Evolutionary conservation across 1,140 invertebrate species (phyloP), one percentile per base, ranked within the genome.

Genomic region (Lordiphosa stackelbergi): DNA sequence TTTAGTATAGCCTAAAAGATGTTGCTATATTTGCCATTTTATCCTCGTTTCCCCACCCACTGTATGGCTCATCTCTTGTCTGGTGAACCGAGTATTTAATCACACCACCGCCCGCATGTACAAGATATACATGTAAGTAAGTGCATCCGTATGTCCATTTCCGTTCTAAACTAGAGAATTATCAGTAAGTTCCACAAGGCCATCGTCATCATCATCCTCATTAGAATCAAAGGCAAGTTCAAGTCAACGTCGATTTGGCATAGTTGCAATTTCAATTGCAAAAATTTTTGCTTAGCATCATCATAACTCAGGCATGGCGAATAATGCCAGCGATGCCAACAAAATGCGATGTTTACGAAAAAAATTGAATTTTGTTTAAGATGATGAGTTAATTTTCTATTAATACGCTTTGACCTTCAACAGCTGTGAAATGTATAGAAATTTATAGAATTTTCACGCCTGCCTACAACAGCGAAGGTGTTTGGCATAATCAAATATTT

Each of bases 341-440:
- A 35, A 53, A 73, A 63, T 58, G 66, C 73, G 55, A 46, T 74
- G 54, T 61, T 45, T 81, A 83, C 61, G 63, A 83, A 75, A 16
- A 16, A 75, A 75, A 79, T 68, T 69, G 24, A 75, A 77, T 83
- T 72, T 83, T 51, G 60, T 53, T 53, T 53, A 72, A 81, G 75
- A 81, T 81, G 75, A 81, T 81, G 75, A 81, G 75, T 81, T 74
- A 81, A 81, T 81, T 81, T 83, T 81, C 75, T 81, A 81, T 81
- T 83, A 75, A 83, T 81, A 81, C 65, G 59, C 65, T 83, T 83
- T 83, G 72, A 81, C 75, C 75, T 81, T 81, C 75, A 83, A 37
- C 58, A 56, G 56, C 54, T 61, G 28, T 31, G 28, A 31, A 31
- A 31, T 31, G 28, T 31, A 31, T 31, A 31, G 28, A 31, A 31